phyloP scores from a whole-genome alignment of 1,140 invertebrate species.

The Conopomorpha cramerella region DNA sequence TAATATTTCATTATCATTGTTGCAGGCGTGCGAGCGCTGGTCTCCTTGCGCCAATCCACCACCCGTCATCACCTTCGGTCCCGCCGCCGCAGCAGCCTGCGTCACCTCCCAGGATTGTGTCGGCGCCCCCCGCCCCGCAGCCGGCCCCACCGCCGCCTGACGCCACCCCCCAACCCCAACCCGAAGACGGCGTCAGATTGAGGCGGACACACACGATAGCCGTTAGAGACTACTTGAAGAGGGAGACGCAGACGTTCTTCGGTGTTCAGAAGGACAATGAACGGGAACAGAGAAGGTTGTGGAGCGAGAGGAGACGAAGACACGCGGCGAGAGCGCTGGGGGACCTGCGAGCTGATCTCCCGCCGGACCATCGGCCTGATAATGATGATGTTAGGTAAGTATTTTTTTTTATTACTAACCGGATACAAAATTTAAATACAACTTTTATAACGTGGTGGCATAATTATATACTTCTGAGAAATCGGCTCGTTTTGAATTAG shows the following conservation, averaged over 20 bases:
- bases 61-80: slow-evolving; percentile 21
- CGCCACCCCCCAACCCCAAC: slow-evolving; percentile 29
- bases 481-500: too few species aligned
- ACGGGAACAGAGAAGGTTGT: slow-evolving; percentile 69
- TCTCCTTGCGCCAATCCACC: too few species aligned
- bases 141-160: slow-evolving; percentile 24
- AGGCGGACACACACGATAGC: slow-evolving; percentile 34
- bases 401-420: not conserved
- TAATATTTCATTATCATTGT: too few species aligned
- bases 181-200: slow-evolving; percentile 44
- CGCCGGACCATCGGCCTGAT: slow-evolving; percentile 63
- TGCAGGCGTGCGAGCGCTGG: slow-evolving; percentile 43
- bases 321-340: slow-evolving; percentile 74
- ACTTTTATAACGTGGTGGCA: too few species aligned
- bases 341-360: slow-evolving; percentile 64
- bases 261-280: slow-evolving; percentile 77
- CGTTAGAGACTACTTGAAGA: slow-evolving; percentile 69
- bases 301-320: slow-evolving; percentile 74
- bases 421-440: too few species aligned
- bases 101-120: slow-evolving; percentile 35
- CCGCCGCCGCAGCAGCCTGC: slow-evolving; percentile 37
- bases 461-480: too few species aligned
- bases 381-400: slow-evolving; percentile 61
- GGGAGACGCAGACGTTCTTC: slow-evolving; percentile 79
- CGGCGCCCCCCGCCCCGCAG: slow-evolving; percentile 28